phyloP scores from a whole-genome alignment of 2,888 invertebrate species.

The Fragum fragum region DNA sequence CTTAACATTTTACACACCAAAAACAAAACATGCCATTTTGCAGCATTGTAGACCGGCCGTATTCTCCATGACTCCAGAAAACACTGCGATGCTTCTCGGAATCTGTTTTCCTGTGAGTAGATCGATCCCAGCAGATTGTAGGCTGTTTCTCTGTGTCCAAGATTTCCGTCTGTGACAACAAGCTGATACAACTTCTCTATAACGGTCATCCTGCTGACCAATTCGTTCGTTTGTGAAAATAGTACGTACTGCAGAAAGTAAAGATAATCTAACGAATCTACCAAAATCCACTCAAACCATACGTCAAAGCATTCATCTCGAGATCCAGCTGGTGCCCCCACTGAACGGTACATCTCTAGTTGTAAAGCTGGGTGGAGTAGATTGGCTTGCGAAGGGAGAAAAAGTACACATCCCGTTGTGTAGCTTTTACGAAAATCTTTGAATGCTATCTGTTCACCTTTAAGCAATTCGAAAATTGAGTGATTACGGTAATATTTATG shows the following conservation, averaged over 20 bases:
- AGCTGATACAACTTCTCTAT: background rate
- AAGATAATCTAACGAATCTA: background rate
- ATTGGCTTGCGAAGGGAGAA: background rate
- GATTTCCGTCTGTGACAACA: background rate
- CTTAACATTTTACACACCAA: too few species aligned
- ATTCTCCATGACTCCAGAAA: background rate
- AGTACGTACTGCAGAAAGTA: conserved; percentile 1
- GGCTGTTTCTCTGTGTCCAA: conserved; percentile 12
- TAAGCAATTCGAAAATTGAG: background rate
- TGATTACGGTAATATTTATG: too few species aligned
- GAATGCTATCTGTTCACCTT: background rate
- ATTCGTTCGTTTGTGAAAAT: background rate
- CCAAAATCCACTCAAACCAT: background rate
- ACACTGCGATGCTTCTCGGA: background rate
- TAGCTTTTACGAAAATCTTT: background rate
- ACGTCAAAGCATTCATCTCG: background rate
- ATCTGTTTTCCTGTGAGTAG: background rate
- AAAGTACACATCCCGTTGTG: background rate
- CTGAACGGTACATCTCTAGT: conserved; percentile 11
- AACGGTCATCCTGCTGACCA: background rate
- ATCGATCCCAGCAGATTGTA: background rate
- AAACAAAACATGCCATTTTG: background rate
- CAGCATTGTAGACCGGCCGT: background rate
- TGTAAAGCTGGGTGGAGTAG: background rate
- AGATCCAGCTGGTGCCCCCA: background rate